These are phyloP conservation scores for Ophthalmolycus amberensis DNA, from an alignment of 2,113 vertebrate species.

Conservation along the genomic window DNA sequence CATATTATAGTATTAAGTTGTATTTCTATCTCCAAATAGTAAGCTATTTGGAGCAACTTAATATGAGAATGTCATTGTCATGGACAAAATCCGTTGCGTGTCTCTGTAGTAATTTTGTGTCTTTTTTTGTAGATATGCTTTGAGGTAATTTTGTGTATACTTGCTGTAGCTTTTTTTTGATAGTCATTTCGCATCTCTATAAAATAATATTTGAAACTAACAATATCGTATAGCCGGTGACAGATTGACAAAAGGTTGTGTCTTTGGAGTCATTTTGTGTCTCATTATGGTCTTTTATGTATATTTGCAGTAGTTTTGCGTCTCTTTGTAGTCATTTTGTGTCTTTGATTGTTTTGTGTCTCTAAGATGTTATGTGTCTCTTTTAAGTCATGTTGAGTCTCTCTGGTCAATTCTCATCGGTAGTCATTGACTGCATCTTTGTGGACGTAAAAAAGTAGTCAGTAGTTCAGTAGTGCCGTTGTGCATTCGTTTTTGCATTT, in stretches of 20 bases:
- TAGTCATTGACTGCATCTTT: neutral
- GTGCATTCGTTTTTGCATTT: too few species aligned
- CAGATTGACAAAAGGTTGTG: too few species aligned
- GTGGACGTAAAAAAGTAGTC: neutral
- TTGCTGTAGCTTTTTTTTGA: too few species aligned
- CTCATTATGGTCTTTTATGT: neutral
- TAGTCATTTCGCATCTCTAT: too few species aligned
- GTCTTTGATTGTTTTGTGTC: too few species aligned
- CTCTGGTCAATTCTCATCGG: neutral
- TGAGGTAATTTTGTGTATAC: neutral
- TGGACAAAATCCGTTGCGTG: neutral
- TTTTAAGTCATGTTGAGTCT: neutral
- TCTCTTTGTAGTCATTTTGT: too few species aligned
- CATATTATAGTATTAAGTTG: neutral
- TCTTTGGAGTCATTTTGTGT: neutral
- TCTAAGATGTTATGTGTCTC: too few species aligned
- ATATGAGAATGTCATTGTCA: neutral
- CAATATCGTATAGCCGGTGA: too few species aligned
- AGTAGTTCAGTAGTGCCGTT: neutral
- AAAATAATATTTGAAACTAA: too few species aligned
- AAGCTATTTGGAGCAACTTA: too few species aligned
- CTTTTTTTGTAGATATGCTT: neutral
- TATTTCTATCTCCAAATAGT: too few species aligned
- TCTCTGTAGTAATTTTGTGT: neutral
- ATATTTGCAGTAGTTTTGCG: too few species aligned